phyloP scores from a whole-genome alignment of 37 sponge, comb jelly and placozoan species.

The Chondrosia reniformis region DNA sequence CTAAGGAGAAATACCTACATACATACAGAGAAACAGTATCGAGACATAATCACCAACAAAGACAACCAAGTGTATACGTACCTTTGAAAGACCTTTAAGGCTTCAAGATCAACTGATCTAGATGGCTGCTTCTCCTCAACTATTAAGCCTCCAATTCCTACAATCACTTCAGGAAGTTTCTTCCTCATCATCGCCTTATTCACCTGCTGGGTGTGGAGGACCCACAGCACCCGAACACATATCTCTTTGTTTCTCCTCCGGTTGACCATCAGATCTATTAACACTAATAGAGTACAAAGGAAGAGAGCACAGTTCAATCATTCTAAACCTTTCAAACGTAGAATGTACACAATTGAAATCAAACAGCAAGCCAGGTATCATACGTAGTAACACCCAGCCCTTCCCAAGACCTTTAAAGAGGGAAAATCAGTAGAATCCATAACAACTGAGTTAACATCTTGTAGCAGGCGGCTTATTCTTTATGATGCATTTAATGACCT shows the following conservation, averaged over 20 bases:
- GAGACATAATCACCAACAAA: neutral
- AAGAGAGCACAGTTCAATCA: no score
- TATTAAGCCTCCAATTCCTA: neutral
- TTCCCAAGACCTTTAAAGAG: no score
- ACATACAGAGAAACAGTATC: neutral
- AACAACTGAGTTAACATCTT: no score
- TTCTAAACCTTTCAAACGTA: no score
- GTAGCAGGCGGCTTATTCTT: no score
- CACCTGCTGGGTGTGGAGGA: constrained; percentile 11
- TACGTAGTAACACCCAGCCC: no score
- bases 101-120: neutral
- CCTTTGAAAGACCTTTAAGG: constrained; percentile 9
- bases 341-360: no score
- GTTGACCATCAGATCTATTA: no score
- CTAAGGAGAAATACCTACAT: neutral
- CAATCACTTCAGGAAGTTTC: neutral
- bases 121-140: neutral
- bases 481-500: no score
- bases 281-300: no score
- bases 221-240: neutral
- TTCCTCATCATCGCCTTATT: neutral
- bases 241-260: neutral
- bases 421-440: no score
- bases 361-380: no score
- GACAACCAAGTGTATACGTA: neutral